Evolutionary conservation across 2,797 vertebrate species (phyloP).

Genomic region (Crax fasciolata): DNA sequence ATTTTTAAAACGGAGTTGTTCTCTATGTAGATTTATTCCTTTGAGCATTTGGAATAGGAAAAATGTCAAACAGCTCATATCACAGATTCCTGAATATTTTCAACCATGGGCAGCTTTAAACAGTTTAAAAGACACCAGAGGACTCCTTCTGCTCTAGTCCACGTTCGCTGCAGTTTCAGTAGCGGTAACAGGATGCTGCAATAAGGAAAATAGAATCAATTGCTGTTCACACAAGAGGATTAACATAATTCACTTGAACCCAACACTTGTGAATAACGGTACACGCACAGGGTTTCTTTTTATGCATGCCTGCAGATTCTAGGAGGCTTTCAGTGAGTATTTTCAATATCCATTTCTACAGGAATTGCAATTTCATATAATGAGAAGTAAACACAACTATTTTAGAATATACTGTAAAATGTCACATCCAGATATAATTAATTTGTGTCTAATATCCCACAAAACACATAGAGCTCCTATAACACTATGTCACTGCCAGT

Average conservation of each 20-base stretch:
- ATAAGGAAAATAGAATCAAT: background rate
- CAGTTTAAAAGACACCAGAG: constrained; percentile 22
- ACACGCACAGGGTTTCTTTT: background rate
- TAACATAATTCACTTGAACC: constrained; percentile 45
- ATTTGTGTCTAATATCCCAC: background rate
- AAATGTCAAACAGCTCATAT: constrained; percentile 76
- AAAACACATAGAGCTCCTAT: background rate
- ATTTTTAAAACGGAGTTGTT: constrained; percentile 45
- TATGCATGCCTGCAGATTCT: constrained; percentile 1
- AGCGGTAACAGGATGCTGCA: background rate
- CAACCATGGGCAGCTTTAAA: constrained; percentile 54
- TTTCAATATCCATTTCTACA: constrained; percentile 31
- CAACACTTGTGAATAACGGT: background rate
- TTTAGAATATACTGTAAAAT: constrained; percentile 13
- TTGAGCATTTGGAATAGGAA: constrained; percentile 59
- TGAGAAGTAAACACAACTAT: constrained; percentile 43
- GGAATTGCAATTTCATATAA: constrained; percentile 35
- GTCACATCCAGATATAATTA: background rate
- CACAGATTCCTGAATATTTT: constrained; percentile 68
- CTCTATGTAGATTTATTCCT: constrained; percentile 70
- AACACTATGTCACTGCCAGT: background rate
- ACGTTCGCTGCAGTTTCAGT: background rate
- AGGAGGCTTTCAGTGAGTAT: constrained; percentile 9
- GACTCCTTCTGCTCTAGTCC: constrained; percentile 33
- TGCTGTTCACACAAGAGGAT: background rate